A percentile compares a stretch with the other conserved stretches of the same genome.
These are phyloP conservation scores for Porphyrio hochstetteri DNA, from an alignment of 2,113 vertebrate genomes.

Conservation along the genomic window DNA sequence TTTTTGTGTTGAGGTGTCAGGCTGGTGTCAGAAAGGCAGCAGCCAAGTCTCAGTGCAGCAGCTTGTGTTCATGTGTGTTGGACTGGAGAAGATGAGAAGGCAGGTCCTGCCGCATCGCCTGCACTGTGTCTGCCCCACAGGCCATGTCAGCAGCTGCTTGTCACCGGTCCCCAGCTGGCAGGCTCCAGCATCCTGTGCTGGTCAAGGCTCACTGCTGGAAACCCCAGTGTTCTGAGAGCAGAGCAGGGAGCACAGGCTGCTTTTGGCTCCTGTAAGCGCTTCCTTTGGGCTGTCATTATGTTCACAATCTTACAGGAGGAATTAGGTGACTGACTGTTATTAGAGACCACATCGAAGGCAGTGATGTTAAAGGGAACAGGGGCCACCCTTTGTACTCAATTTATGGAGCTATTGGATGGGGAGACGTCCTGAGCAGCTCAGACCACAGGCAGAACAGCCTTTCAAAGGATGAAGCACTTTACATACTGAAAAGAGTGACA, in stretches of 20 bases:
- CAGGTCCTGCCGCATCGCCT: background rate
- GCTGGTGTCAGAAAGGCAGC: background rate
- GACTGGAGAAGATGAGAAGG: background rate
- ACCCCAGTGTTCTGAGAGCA: background rate
- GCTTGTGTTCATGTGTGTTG: accelerated
- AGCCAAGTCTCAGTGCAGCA: accelerated
- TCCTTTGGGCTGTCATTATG: background rate
- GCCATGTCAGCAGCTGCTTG: background rate
- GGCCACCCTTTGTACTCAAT: background rate
- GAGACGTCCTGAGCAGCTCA: background rate
- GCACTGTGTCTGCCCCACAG: accelerated
- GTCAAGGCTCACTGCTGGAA: background rate
- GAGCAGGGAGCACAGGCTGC: background rate
- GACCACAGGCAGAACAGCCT: background rate
- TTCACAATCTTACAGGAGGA: background rate
- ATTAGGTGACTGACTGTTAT: background rate
- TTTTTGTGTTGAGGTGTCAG: background rate
- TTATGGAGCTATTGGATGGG: background rate
- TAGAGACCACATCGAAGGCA: background rate
- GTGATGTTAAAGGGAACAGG: background rate
- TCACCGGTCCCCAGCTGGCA: accelerated
- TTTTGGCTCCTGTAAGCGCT: background rate
- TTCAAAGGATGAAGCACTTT: background rate
- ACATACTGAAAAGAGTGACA: background rate
- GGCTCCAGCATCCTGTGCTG: background rate